Evolutionary conservation across 2,797 vertebrate species (phyloP).

Genomic region (Muscicapa striata): DNA sequence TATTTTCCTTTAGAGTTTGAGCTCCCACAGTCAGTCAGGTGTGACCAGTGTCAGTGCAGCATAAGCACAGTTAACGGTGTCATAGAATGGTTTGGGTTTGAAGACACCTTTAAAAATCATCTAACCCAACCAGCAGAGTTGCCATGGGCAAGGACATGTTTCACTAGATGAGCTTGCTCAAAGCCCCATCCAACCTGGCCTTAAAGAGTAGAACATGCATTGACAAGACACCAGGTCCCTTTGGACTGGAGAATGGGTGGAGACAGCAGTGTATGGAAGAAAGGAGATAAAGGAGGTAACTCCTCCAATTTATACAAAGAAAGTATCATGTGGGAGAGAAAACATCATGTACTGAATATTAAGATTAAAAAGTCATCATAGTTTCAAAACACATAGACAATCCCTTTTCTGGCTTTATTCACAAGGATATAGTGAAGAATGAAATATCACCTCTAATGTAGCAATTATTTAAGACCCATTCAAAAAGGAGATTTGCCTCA

Average conservation of each 20-base stretch:
- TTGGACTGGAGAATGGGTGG: rapidly evolving
- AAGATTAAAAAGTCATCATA: neutral
- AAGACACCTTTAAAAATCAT: neutral
- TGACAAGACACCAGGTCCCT: neutral
- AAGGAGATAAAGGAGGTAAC: neutral
- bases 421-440: neutral
- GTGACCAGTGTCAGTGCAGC: neutral
- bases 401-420: neutral
- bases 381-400: neutral
- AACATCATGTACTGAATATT: rapidly evolving
- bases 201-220: neutral
- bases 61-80: neutral
- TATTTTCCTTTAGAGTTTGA: neutral
- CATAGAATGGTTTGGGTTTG: neutral
- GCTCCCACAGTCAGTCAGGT: neutral
- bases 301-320: neutral
- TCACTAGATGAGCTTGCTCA: neutral
- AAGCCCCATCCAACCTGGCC: neutral
- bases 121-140: neutral
- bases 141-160: neutral
- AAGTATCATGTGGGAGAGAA: neutral
- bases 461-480: neutral
- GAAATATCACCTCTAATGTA: neutral
- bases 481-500: neutral
- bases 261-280: neutral